Evolutionary conservation across 2,113 vertebrate species (phyloP), one percentile per base, ranked within the genome.

Genomic region (Oplegnathus fasciatus): DNA sequence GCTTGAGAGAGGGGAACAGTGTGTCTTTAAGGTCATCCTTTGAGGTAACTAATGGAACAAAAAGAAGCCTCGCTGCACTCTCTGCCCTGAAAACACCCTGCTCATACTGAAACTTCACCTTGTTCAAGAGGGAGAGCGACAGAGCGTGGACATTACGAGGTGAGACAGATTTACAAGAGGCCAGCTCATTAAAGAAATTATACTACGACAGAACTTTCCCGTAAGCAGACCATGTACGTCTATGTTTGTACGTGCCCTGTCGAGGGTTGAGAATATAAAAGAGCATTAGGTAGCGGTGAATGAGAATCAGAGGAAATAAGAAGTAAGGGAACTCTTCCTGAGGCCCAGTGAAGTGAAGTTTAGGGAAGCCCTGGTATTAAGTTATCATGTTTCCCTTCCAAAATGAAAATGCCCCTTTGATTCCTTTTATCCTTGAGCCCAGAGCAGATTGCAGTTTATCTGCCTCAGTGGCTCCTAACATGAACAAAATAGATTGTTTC

Each of bases 381-480:
- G 87, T 80, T 85, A 90, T 92, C 88, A 66, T n/a, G 82, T 91
- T 91, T 85, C 87, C 58, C 30, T 55, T 85, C 55, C 78, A 74
- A 78, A 91, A 85, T 83, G 73, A 82, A 92, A 91, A 88, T 66
- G 14, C 34, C 44, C 58, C 32, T 85, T 82, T 84, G 65, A 89
- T 74, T 84, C 46, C 73, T 78, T 86, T 88, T 74, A 79, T 81
- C 69, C 72, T 11, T 62, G 24, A 78, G 70, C 84, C 42, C 42
- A 46, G 34, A 69, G 69, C 61, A 44, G 80, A 83, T 84, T 79
- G 78, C 60, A 60, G 83, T 88, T 88, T 76, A 66, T 54, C 68
- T 52, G 83, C 89, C 70, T 87, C 76, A 75, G 52, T 80, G 76
- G 72, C 52, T 91, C 66, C 26, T 50, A 64, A 90, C 75, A 68